Evolutionary conservation across 2,113 vertebrate species (phyloP).

Genomic region (Scolopax mira): DNA sequence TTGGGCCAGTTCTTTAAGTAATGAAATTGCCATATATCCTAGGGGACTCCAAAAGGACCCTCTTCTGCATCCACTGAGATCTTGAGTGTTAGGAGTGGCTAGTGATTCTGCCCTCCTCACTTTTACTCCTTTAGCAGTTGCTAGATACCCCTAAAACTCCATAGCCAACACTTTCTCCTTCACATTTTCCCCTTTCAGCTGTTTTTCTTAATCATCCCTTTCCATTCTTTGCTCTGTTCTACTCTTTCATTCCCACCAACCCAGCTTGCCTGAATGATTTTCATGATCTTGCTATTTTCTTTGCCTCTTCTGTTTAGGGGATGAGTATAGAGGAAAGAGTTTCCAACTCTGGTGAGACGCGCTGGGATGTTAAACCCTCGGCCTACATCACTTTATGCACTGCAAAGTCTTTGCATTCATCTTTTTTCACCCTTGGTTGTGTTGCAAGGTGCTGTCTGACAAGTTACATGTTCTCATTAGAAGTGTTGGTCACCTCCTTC

Average conservation of each 20-base stretch:
- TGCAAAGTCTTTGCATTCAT: neutral
- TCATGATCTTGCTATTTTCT: neutral
- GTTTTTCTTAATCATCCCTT: neutral
- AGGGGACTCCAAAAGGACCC: neutral
- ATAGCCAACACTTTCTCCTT: neutral
- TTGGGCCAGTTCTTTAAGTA: neutral
- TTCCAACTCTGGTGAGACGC: neutral
- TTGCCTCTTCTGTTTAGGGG: neutral
- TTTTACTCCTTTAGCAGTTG: neutral
- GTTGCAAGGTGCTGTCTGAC: neutral
- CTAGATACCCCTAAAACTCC: neutral
- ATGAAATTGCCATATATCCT: neutral
- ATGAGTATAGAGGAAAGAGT: neutral
- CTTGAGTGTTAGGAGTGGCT: neutral
- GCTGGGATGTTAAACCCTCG: neutral
- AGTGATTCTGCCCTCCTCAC: neutral
- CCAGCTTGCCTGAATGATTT: neutral
- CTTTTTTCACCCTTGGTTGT: neutral
- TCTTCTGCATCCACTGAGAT: neutral
- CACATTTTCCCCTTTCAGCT: neutral
- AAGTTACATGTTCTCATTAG: neutral
- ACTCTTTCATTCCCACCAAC: neutral
- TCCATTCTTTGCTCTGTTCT: neutral
- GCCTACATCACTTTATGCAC: neutral
- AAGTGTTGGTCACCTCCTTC: constrained; percentile 20